Base-by-base conservation (phyloP, 2,888 invertebrate species). In the Portevinia maculata region DNA sequence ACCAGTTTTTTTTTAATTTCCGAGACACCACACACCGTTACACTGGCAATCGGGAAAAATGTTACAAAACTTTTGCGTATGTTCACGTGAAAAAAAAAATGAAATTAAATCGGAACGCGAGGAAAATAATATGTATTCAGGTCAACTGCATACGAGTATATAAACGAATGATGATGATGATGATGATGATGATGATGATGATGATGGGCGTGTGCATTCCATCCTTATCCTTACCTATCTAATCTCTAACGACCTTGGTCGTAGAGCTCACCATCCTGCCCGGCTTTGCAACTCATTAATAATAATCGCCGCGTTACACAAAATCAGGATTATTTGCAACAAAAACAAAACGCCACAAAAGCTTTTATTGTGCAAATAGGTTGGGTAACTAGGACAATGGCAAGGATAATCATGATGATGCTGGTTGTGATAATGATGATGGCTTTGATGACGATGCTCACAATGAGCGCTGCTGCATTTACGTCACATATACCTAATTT, bases 371-470 rank as follows among this genome's bases (percentile, higher is more conserved):
- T 83, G 55, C 59, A 75, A 81, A 64, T 76, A 71, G 76, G 65
- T 71, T 71, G 60, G 50, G 73, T 62, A 87, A 86, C 85, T 86
- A 84, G 87, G 87, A 86, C 87, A 87, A 87, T 86, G 87, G 86
- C 87, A 87, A 87, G 87, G 87, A 87, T 84, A 78, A 84, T 86
- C 84, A 79, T 70, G 84, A 84, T 85, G 85, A 85, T 86, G 85
- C 85, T 85, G 73, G 41, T 55, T 52, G 50, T 32, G 81, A 46
- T 70, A 46, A 24, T 37, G 55, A 64, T 70, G 83, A 71, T 71
- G 76, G 39, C 57, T 59, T 44, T 30, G 64, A 48, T 24, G 53
- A 55, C 39, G 53, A 52, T 69, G 44, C 62, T 48, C 39, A 76
- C 60, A 71, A 71, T 83, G 76, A 60, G 32, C 39, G 55, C 50